Conservation (phyloP, 1,140 invertebrate species). For the Drosophila guanche region DNA sequence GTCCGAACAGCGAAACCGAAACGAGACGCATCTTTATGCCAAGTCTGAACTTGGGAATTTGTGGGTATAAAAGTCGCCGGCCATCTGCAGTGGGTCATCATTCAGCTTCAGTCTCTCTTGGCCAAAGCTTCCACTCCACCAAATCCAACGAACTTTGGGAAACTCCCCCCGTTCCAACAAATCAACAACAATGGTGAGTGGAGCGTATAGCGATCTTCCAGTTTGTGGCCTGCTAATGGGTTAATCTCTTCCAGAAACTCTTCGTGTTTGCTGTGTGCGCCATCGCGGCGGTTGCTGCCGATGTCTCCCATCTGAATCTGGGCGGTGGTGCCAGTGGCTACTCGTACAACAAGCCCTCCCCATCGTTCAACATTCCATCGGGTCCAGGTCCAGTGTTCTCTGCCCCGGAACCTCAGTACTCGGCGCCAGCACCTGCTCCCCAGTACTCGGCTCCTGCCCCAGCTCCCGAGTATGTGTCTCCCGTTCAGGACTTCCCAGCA, state of each 20-base stretch:
- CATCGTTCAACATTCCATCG: conserved; percentile 63
- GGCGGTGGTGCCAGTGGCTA: conserved; percentile 53
- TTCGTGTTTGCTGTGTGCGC: conserved; percentile 74
- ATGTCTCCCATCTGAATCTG: conserved; percentile 71
- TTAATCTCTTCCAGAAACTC: conserved; percentile 65
- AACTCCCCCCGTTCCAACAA: conserved; percentile 49
- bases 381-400: conserved; percentile 23
- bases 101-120: conserved; percentile 66
- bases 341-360: conserved; percentile 63
- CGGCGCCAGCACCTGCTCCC: conserved; percentile 26
- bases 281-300: conserved; percentile 67
- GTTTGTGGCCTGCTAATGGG: conserved; percentile 20
- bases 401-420: not conserved
- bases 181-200: conserved; percentile 69
- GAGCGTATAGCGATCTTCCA: conserved; percentile 21
- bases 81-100: conserved; percentile 70
- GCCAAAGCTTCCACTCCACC: conserved; percentile 48
- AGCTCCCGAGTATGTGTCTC: conserved; percentile 37
- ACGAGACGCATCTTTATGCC: conserved; percentile 3
- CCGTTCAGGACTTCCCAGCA: conserved; percentile 28
- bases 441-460: conserved; percentile 36
- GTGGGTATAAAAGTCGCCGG: conserved; percentile 63
- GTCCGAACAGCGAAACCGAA: conserved; percentile 16
- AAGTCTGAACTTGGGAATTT: conserved; percentile 17
- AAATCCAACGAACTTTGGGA: conserved; percentile 65